Evolutionary conservation across 2,113 vertebrate species (phyloP).

Genomic region (Actenoides hombroni): DNA sequence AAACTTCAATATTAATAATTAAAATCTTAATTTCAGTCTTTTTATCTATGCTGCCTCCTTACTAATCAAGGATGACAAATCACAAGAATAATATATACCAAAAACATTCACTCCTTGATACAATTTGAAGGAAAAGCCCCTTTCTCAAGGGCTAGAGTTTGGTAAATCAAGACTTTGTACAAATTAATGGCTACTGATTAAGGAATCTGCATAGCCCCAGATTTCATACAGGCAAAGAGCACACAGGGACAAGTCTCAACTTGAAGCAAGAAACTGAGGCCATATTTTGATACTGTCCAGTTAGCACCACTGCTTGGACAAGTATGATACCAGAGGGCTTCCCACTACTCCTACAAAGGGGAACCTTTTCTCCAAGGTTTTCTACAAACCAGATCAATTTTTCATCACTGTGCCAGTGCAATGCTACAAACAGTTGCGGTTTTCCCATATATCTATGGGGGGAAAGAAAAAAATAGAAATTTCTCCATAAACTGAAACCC

Average conservation of each 20-base stretch:
- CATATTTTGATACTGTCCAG: background rate
- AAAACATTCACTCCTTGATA: background rate
- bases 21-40: background rate
- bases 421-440: background rate
- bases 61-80: background rate
- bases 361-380: background rate
- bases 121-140: background rate
- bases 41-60: background rate
- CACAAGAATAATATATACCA: background rate
- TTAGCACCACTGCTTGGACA: background rate
- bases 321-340: background rate
- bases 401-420: background rate
- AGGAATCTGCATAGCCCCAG: background rate
- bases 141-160: background rate
- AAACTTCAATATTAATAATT: background rate
- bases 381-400: background rate
- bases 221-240: background rate
- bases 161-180: background rate
- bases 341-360: background rate
- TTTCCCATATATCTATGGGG: background rate
- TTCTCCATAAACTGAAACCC: background rate
- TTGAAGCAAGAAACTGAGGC: background rate
- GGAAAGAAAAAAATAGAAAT: background rate
- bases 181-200: background rate
- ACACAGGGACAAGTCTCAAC: background rate